Base-by-base conservation (phyloP, 2,113 vertebrate genomes). In the Scophthalmus maximus region DNA sequence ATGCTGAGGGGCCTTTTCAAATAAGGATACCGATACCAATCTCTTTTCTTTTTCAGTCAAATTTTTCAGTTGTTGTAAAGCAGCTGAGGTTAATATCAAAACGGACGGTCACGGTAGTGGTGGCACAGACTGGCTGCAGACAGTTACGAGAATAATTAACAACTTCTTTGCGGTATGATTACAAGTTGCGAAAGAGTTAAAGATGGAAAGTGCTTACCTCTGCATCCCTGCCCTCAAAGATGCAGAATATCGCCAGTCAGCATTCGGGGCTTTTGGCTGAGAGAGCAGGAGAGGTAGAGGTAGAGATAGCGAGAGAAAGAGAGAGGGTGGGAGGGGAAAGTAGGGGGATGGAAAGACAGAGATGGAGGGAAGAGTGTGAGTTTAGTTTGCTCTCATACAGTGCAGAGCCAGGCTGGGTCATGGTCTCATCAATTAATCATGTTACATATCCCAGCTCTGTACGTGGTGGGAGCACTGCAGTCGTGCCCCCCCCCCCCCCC, bases 171-270 rank as follows among this genome's bases (percentile, higher is more conserved):
- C 25, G 7, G 60, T 14, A 42, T 64, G 67, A 78, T 67, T 52
- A 73, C 26, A 88, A 79, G 63, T 82, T 82, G 42, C 26, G 78
- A 38, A 76, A 82, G 59, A 76, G 70, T 76, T 74, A 38, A 79
- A 81, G 56, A 75, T 71, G 55, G 49, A 86, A 92, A 91, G 62
- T 87, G 88, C 96, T 32, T 96, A 99, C 97, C 97, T 96, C 92
- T 98, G 97, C 94, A 98, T 93, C 92, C 96, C 97, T 82, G 96
- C 95, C 93, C 96, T 95, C 86, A 99, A 93, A 81, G 97, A 99
- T 10, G 97, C 97, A 85, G 97, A 99, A 90, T 99, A 99, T 89
- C 97, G 95, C 97, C 97, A 99, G 91, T 99, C 97, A 93, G 97
- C 96, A 88, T 99, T 97, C 62, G 96, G 96, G 65, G 96, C 97